Conservation (phyloP, 2,797 vertebrate genomes). For the Tenualosa thibaudeaui region DNA sequence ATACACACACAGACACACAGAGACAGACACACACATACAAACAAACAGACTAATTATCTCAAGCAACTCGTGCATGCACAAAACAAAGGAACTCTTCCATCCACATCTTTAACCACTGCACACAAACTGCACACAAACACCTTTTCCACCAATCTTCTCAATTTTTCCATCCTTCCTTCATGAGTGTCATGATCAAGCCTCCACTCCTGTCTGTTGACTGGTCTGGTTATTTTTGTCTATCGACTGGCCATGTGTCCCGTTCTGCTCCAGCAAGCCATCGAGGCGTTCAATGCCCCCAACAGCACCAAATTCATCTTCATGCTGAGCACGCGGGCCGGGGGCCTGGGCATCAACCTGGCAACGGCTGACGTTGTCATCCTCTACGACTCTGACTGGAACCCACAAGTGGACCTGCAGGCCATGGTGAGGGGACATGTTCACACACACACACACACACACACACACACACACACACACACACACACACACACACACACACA, state of each 20-base stretch:
- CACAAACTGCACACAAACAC: neutral
- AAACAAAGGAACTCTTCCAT: neutral
- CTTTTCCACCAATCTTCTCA: neutral
- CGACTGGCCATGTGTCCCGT: neutral
- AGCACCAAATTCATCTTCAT: conserved; percentile 88
- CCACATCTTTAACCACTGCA: neutral
- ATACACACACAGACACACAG: conserved; percentile 6
- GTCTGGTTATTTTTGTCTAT: neutral
- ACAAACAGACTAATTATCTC: conserved; percentile 6
- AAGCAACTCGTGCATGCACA: conserved; percentile 5
- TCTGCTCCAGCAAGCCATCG: conserved; percentile 69
- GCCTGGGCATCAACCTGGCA: conserved; percentile 87
- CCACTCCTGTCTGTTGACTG: neutral
- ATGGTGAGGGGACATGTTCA: conserved; percentile 70
- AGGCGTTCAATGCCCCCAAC: conserved; percentile 79
- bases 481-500: neutral
- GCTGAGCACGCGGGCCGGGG: conserved; percentile 86
- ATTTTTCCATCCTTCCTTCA: neutral
- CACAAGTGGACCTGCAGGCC: conserved; percentile 88
- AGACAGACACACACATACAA: conserved; percentile 28
- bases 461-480: neutral
- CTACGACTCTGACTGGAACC: conserved; percentile 89
- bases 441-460: conserved; percentile 30
- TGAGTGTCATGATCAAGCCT: neutral
- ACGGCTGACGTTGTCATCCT: conserved; percentile 88